Evolutionary conservation across 1,140 invertebrate genomes (phyloP), one percentile per base, ranked within the genome.

Genomic region (Brachionus koreanus): DNA sequence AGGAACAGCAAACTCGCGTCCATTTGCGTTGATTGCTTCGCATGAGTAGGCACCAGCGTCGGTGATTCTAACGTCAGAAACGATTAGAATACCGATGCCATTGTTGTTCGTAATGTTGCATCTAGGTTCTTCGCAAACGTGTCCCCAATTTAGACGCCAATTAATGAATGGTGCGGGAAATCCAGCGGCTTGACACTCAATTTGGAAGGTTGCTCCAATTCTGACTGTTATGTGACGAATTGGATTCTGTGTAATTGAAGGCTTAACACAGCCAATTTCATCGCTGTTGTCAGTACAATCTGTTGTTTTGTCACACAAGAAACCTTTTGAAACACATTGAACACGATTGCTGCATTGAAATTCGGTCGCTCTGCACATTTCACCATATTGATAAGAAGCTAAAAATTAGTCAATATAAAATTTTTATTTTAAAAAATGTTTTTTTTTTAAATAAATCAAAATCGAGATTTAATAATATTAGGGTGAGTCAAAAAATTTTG

Each of bases 1-100:
- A 0, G 95, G 95, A 0, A 91, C 90, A 1, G 95, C 96, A 85
- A 99, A 94, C 1, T 92, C 91, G 13, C 93, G 93, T 7, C 94
- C 95, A 84, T 88, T 89, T 33, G 91, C 92, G 86, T 98, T 98
- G 33, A 98, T 92, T 1, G 94, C 96, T 90, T 99, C 97, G 89
- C 97, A 98, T 9, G 95, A 97, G 87, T 98, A 99, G 0, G 96
- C 96, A 3, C 97, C 97, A 86, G 95, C 94, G 85, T 99, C 94
- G 72, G 86, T 84, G 9, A 85, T 84, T 52, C 86, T 84, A 16
- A 94, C 93, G 84, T 95, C 88, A 0, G 92, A 91, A 85, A 97
- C 96, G 0, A 91, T 93, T 0, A 98, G 88, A 0, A 90, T 92
- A 16, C 96, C 96, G 1, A 92, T 90, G 5, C 82, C 82, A 49